Conservation (phyloP, 2,797 vertebrate genomes). For the Sebastes jordani region DNA sequence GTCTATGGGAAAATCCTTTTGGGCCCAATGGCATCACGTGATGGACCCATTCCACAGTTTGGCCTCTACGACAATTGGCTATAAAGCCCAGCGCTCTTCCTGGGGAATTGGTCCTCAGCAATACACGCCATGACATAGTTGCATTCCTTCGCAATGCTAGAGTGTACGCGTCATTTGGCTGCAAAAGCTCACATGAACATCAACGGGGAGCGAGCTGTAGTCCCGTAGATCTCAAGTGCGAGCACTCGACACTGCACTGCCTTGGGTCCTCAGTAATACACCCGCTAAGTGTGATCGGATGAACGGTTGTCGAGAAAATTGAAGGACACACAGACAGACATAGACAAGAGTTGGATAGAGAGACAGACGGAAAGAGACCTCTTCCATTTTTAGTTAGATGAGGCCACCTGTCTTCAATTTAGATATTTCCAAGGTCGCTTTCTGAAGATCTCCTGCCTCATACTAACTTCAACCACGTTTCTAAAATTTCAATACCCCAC, state of each 20-base stretch:
- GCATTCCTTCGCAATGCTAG: not conserved
- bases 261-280: not conserved
- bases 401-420: constrained; percentile 57
- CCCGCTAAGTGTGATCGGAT: not conserved
- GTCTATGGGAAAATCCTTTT: too few species aligned
- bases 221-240: not conserved
- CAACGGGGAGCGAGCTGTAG: too few species aligned
- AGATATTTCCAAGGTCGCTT: constrained; percentile 15
- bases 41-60: too few species aligned
- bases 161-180: not conserved
- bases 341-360: too few species aligned
- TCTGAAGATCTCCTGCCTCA: constrained; percentile 2
- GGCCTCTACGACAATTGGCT: too few species aligned
- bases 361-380: not conserved
- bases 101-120: not conserved
- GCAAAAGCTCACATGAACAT: not conserved
- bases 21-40: too few species aligned
- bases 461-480: constrained; percentile 27
- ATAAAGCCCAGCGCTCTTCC: too few species aligned
- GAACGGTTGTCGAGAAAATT: too few species aligned
- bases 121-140: not conserved
- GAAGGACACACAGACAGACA: too few species aligned
- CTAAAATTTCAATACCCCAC: constrained; percentile 24
- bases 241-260: not conserved
- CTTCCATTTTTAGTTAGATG: not conserved